Conservation (phyloP, 2,888 invertebrate genomes). For the Diachrysia chrysitis region DNA sequence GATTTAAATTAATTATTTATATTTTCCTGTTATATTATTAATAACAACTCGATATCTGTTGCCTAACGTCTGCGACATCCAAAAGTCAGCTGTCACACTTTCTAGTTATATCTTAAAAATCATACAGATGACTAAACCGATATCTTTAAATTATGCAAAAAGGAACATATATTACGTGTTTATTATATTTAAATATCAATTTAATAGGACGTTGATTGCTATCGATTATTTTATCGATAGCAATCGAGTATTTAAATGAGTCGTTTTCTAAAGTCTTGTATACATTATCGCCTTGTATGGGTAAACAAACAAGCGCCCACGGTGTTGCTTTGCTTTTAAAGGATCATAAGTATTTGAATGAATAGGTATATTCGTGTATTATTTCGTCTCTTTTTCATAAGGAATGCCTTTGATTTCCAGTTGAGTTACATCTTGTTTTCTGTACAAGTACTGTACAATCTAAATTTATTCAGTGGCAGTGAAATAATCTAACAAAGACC, state of each 20-base stretch:
- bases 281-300: slow-evolving; percentile 31
- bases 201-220: slow-evolving; percentile 28
- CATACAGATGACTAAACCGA: no score
- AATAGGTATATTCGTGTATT: no score
- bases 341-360: no score
- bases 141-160: not conserved
- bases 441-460: no score
- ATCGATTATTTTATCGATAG: slow-evolving; percentile 20
- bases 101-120: not conserved
- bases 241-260: slow-evolving; percentile 38
- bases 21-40: no score
- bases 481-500: no score
- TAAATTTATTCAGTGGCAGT: no score
- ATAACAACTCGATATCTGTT: not conserved
- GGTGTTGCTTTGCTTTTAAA: not conserved
- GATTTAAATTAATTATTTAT: no score
- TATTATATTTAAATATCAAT: slow-evolving; percentile 20
- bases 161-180: not conserved
- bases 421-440: no score
- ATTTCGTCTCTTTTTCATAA: no score
- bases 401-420: no score
- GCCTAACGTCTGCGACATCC: not conserved
- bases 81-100: not conserved
- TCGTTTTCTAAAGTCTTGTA: slow-evolving; percentile 18
- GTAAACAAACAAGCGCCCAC: not conserved